Conservation (phyloP, 2,797 vertebrate species). For the Paguma larvata region DNA sequence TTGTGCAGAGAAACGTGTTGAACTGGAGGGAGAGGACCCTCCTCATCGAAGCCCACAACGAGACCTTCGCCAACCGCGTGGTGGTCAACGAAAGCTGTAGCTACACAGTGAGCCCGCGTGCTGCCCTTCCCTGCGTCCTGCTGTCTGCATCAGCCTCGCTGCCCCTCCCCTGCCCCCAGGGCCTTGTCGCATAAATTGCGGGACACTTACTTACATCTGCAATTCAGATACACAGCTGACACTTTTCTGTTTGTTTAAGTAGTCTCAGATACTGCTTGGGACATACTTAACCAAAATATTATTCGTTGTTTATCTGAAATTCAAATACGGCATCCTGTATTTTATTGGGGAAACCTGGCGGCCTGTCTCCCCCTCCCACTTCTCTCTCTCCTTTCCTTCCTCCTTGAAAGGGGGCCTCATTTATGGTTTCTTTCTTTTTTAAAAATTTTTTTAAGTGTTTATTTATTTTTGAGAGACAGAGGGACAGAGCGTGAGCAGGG, state of each 20-base stretch:
- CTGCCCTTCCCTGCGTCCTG: background rate
- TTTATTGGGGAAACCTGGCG: background rate
- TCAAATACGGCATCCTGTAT: background rate
- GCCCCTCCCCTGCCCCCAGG: background rate
- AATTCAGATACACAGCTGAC: background rate
- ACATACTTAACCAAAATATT: background rate
- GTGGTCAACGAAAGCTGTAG: slow-evolving; percentile 90
- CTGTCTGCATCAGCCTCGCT: background rate
- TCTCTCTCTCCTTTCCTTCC: background rate
- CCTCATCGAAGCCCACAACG: slow-evolving; percentile 90
- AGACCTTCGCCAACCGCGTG: slow-evolving; percentile 91
- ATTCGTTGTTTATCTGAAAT: background rate
- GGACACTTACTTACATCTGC: too few species aligned
- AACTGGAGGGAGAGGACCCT: slow-evolving; percentile 92
- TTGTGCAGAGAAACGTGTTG: slow-evolving; percentile 91
- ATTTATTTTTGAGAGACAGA: too few species aligned
- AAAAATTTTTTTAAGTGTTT: too few species aligned
- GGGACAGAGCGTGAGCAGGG: too few species aligned
- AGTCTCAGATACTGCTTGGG: background rate
- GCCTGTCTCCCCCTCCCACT: background rate
- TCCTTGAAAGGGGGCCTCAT: background rate
- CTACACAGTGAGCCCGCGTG: slow-evolving; percentile 88
- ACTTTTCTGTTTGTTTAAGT: background rate
- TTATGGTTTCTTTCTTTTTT: background rate
- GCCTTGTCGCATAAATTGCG: too few species aligned